These are phyloP conservation scores for Siniperca knerii DNA, from an alignment of 2,113 vertebrate genomes.

Conservation along the genomic window DNA sequence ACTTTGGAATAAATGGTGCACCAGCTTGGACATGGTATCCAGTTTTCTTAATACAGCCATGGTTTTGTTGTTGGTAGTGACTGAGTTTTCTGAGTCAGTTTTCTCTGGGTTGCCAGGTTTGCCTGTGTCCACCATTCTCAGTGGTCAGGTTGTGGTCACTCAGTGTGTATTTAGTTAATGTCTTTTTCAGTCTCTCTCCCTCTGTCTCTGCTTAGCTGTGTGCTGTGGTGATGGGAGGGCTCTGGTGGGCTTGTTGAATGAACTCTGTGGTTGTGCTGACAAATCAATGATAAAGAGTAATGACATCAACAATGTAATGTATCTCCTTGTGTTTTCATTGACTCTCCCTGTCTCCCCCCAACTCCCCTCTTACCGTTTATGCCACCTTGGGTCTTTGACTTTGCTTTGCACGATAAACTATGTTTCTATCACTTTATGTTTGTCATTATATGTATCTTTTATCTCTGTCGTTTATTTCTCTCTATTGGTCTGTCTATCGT, in stretches of 20 bases:
- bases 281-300: conserved; percentile 83
- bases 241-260: conserved; percentile 75
- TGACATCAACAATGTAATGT: conserved; percentile 78
- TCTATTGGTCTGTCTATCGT: conserved; percentile 73
- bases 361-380: conserved; percentile 34
- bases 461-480: conserved; percentile 74
- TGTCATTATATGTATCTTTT: conserved; percentile 71
- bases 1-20: neutral
- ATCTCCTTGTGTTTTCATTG: conserved; percentile 71
- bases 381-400: conserved; percentile 61
- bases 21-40: neutral
- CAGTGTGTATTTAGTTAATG: conserved; percentile 44
- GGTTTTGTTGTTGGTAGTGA: neutral
- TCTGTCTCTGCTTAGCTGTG: conserved; percentile 39
- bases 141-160: conserved; percentile 23
- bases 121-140: conserved; percentile 2
- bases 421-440: conserved; percentile 70
- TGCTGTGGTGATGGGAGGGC: conserved; percentile 64
- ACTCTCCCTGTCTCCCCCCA: conserved; percentile 33
- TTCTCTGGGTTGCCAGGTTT: conserved; percentile 22
- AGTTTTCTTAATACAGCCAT: neutral
- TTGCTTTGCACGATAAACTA: conserved; percentile 63
- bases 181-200: conserved; percentile 10
- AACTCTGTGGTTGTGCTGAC: conserved; percentile 78
- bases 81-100: neutral